A percentile compares a stretch with the other conserved stretches of the same genome.
phyloP scores from a whole-genome alignment of 2,888 invertebrate species.

The Heliconius aoede region DNA sequence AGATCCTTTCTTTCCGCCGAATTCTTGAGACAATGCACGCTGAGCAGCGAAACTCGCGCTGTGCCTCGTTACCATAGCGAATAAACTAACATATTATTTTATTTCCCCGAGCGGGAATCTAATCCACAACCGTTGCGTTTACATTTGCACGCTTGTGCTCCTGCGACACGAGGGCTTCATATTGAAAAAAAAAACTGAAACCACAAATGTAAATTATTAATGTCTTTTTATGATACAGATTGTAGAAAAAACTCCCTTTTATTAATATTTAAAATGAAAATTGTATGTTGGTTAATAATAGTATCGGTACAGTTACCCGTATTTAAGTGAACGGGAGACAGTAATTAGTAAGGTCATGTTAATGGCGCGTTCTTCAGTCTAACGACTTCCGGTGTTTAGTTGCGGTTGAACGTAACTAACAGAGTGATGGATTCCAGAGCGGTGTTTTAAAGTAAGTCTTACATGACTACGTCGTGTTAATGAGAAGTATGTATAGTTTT shows the following conservation, averaged over 20 bases:
- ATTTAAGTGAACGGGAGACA: slow-evolving; percentile 38
- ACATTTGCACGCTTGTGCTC: too few relatives aligned
- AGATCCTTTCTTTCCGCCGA: too few relatives aligned
- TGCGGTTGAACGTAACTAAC: slow-evolving; percentile 32
- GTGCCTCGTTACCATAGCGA: too few relatives aligned
- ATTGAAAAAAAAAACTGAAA: too few relatives aligned
- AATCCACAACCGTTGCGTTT: too few relatives aligned
- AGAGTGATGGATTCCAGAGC: slow-evolving; percentile 37
- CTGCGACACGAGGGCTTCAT: too few relatives aligned
- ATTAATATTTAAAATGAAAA: background rate
- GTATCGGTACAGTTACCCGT: slow-evolving; percentile 9
- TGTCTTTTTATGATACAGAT: background rate
- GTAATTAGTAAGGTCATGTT: slow-evolving; percentile 44
- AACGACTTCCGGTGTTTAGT: slow-evolving; percentile 47
- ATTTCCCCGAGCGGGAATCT: too few relatives aligned
- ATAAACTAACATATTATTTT: too few relatives aligned
- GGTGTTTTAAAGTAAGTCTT: slow-evolving; percentile 30
- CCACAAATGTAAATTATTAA: background rate
- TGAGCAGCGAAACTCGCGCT: too few relatives aligned
- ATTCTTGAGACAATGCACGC: too few relatives aligned
- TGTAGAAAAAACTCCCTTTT: background rate
- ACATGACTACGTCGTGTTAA: slow-evolving; percentile 10
- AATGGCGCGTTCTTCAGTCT: slow-evolving; percentile 40
- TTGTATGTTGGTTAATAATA: background rate
- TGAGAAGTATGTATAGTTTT: background rate